Evolutionary conservation across 2,113 vertebrate species (phyloP), one percentile per base, ranked within the genome.

Genomic region (Galemys pyrenaicus): DNA sequence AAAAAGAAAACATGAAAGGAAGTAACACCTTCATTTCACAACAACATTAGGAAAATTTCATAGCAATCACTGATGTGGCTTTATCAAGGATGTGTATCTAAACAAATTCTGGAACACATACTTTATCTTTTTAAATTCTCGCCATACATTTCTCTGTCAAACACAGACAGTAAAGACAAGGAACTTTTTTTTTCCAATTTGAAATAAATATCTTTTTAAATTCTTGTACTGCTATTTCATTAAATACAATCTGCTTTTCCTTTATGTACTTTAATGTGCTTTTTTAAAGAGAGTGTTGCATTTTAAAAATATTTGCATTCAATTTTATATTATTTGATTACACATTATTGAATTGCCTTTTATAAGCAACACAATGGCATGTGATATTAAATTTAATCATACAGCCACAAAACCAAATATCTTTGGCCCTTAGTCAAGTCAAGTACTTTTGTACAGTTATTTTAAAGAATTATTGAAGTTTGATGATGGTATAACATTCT

Each of bases 21-120:
- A 93, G 37, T 44, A 77, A 83, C 51, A 46, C 2, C 26, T 94
- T 90, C 78, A 88, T 85, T 73, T 77, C 54, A 64, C 51, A 92
- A 80, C 19, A 67, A 79, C 20, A 35, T 89, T 64, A 51, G 78
- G 15, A 7, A 89, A 6, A 77, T 12, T 74, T 49, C 28, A 86
- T 9, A n/a, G 9, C n/a, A 82, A 58, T 85, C 28, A 64, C 1
- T 64, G 16, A 65, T 15, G 41, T 2, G 6, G 2, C 79, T 89
- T 92, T 79, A 54, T 1, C 10, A 54, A 4, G 20, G 9, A 49
- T 19, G 12, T 13, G 30, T 9, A 30, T 73, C 2, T 54, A 73
- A 84, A 96, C 24, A 71, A 88, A 16, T 13, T 85, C 62, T 37
- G n/a, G 26, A 79, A 87, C 22, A 88, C 9, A 90, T 54, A 82